Evolutionary conservation across 2,113 vertebrate genomes (phyloP).

Genomic region (Terrapene triunguis): DNA sequence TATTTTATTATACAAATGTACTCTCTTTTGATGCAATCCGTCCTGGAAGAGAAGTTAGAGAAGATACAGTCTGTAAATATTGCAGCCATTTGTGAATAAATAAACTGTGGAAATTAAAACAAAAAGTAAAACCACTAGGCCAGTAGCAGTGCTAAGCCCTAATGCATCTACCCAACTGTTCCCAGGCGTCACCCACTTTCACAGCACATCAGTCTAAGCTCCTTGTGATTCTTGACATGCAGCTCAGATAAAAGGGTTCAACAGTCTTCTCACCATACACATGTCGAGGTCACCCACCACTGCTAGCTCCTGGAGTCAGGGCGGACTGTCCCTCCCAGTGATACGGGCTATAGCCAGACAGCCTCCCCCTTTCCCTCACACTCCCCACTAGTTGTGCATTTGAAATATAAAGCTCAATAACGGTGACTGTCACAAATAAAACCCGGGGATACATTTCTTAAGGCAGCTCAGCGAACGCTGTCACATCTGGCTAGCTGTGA

Average conservation of each 20-base stretch:
- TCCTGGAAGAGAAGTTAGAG: not conserved
- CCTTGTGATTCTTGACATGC: not conserved
- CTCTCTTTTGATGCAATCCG: not conserved
- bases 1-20: not conserved
- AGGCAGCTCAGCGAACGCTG: not conserved
- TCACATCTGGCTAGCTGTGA: not conserved
- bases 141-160: not conserved
- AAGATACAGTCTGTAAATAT: not conserved
- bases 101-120: not conserved
- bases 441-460: not conserved
- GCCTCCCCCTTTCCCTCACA: not conserved
- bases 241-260: not conserved
- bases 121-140: not conserved
- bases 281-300: not conserved
- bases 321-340: not conserved
- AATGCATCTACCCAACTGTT: not conserved
- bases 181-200: not conserved
- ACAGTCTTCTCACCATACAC: not conserved
- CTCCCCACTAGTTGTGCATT: not conserved
- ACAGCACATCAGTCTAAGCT: no score
- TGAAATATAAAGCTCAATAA: not conserved
- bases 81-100: not conserved
- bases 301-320: fast-evolving
- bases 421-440: not conserved
- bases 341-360: not conserved